Evolutionary conservation across 1,140 invertebrate genomes (phyloP).

Genomic region (Leucophenga varia): DNA sequence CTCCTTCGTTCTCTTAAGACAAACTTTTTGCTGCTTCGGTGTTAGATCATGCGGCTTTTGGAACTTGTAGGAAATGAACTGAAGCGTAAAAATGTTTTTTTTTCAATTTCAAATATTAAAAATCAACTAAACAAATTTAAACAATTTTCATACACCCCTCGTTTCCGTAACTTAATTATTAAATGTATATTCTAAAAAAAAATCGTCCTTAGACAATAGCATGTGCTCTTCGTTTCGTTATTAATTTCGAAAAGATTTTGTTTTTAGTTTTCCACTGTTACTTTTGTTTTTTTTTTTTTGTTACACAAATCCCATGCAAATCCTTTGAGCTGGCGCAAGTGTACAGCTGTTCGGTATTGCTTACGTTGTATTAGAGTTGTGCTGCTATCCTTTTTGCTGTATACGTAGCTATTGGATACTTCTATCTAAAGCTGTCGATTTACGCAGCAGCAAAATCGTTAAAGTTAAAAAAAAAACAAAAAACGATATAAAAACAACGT

Average conservation of each 20-base stretch:
- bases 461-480: conserved; percentile 25
- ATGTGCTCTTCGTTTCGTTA: no score
- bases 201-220: no score
- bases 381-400: conserved; percentile 26
- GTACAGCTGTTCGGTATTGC: conserved; percentile 35
- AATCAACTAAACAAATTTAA: no score
- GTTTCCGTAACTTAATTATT: no score
- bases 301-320: conserved; percentile 49
- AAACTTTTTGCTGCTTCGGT: no score
- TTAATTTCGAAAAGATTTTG: conserved; percentile 45
- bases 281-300: conserved; percentile 43
- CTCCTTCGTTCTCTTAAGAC: no score
- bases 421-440: conserved; percentile 40
- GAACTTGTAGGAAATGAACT: no score
- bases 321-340: conserved; percentile 46
- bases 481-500: not conserved
- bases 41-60: no score
- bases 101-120: no score
- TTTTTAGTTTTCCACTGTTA: conserved; percentile 12
- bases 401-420: conserved; percentile 21
- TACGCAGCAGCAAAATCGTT: conserved; percentile 49
- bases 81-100: no score
- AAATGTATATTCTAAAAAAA: no score
- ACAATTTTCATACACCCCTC: no score
- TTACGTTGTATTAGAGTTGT: conserved; percentile 12